Base-by-base conservation (phyloP, 92 coral and sea anemone species). In the Meandrina meandrites region DNA sequence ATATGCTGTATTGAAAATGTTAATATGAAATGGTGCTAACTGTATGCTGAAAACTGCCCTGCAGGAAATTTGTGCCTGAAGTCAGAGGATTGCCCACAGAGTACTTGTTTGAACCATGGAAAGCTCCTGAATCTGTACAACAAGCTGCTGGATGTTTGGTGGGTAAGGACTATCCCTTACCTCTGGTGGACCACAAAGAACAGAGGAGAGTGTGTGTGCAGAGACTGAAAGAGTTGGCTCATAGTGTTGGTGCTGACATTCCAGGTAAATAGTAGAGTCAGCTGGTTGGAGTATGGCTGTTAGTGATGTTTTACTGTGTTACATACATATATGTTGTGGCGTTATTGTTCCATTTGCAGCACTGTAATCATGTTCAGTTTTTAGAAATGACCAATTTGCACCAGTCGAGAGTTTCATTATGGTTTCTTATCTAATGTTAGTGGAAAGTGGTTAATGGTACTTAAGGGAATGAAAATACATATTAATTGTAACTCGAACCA, bases 81-180 rank as follows among this genome's bases (percentile, higher is more conserved):
- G 87, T 96, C 1, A 79, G 82, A 8, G 66, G 70, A 68, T 81
- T 89, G 8, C 97, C 98, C 5, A 83, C 77, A 8, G 42, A 88
- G 86, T 96, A 91, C 73, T 80, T 92, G 86, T 91, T 88, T 84
- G 96, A 94, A 79, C 98, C 98, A 0, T 96, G 98, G 98, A 94
- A 83, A 78, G 94, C 98, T 27, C 98, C 98, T 1, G 53, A 64
- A 54, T 73, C 81, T 17, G 79, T 96, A 18, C 98, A 96, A 71
- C 35, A 84, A 74, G 80, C 79, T 19, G 84, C 92, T 2, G 84
- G 86, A 34, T 96, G 98, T 84, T 67, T 94, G 64, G 81, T 94
- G 83, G 98, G 98, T 47, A 68, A 78, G 28, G 90, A 96, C 83
- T 96, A 96, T 79, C 98, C 97, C 34, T 40, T 54, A 48, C 95